Evolutionary conservation across 2,113 vertebrate species (phyloP), one percentile per base, ranked within the genome.

Genomic region (Ceyx cyanopectus): DNA sequence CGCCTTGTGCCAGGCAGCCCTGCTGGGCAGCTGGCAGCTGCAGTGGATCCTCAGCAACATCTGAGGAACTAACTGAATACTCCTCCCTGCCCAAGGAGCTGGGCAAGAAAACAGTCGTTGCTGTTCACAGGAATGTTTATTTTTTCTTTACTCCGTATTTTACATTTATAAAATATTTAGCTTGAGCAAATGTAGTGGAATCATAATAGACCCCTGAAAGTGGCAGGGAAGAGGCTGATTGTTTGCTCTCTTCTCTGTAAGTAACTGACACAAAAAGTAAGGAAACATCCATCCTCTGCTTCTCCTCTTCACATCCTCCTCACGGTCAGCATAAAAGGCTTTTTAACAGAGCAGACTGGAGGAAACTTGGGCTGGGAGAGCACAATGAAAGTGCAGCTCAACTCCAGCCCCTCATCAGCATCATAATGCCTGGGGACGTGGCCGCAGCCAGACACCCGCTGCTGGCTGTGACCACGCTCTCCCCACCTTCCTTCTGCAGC

Each of bases 101-200:
- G 57, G 78, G 46, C 24, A 34, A 30, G 12, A 14, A 53, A 88
- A 73, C 5, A n/a, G 6, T 5, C 9, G 8, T 12, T 43, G 88
- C 85, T 92, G 81, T 48, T 85, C 50, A 82, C 66, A 56, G 56
- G 17, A 43, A 3, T 61, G 10, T 0, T 10, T 9, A 12, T 60
- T 81, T 86, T 63, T 58, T 20, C 22, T 53, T 20, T 43, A 24
- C 1, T 3, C 66, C 15, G 1, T 93, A 24, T 90, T 85, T 88
- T 74, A 77, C 58, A 30, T 48, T 34, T 41, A 91, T 86, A 45
- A 89, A 92, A 92, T 92, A 92, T 93, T 97, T 60, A 94, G 32
- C 74, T 82, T 74, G 54, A 69, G 90, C 65, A 87, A 48, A 69
- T 8, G 40, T 17, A 70, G 75, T 41, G 46, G 88, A 76, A 12